Evolutionary conservation across 2,888 invertebrate species (phyloP).

Genomic region (Drosophila sordidapex): DNA sequence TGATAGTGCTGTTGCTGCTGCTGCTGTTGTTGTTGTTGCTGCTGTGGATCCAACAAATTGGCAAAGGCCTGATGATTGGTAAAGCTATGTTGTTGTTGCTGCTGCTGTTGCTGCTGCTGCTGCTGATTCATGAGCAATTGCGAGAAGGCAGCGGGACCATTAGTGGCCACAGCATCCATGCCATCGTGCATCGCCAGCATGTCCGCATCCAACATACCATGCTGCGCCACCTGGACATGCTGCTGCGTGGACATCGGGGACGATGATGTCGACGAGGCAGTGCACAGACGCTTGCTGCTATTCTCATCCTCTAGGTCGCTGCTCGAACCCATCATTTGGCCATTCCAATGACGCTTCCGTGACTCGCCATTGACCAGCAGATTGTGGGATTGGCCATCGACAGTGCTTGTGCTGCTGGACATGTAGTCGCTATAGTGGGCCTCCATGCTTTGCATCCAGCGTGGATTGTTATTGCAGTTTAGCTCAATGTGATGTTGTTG

Average conservation of each 20-base stretch:
- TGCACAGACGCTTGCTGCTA: constrained; percentile 81
- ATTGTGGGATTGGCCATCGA: constrained; percentile 56
- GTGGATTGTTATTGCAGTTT: constrained; percentile 81
- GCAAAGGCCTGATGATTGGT: constrained; percentile 66
- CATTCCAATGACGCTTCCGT: constrained; percentile 83
- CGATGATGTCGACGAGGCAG: constrained; percentile 75
- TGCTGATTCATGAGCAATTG: constrained; percentile 79
- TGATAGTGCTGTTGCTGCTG: constrained; percentile 54
- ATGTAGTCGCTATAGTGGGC: constrained; percentile 83
- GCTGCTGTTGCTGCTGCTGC: constrained; percentile 74
- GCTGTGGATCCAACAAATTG: constrained; percentile 61
- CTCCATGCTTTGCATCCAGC: constrained; percentile 84
- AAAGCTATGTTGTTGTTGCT: constrained; percentile 74
- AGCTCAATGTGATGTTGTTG: constrained; percentile 82
- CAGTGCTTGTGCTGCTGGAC: constrained; percentile 62
- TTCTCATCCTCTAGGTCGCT: constrained; percentile 77
- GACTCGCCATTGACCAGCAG: constrained; percentile 65
- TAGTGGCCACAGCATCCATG: constrained; percentile 65
- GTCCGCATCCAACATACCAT: constrained; percentile 76
- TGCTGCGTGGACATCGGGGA: constrained; percentile 76
- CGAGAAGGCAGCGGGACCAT: constrained; percentile 69
- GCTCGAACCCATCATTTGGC: constrained; percentile 72
- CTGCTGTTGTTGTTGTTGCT: constrained; percentile 70
- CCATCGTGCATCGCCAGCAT: constrained; percentile 80
- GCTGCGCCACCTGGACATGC: constrained; percentile 64